Conservation (phyloP, 2,797 vertebrate species). For the Sternotherus odoratus region DNA sequence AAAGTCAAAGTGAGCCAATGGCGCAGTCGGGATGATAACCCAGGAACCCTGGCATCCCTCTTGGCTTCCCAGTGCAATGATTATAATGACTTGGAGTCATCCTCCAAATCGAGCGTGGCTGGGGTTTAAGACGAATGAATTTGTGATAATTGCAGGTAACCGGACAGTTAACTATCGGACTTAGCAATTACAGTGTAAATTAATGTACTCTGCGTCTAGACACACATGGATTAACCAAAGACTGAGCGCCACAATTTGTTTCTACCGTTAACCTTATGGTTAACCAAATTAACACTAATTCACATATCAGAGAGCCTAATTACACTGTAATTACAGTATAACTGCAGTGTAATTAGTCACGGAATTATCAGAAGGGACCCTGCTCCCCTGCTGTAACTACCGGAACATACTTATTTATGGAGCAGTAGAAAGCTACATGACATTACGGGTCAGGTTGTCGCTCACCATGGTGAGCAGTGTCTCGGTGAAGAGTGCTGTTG, state of each 20-base stretch:
- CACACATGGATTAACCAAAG: not conserved
- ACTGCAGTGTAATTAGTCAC: not conserved
- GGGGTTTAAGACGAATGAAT: not conserved
- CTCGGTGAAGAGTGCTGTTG: not conserved
- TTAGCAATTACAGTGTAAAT: constrained; percentile 49
- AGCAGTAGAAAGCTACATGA: not conserved
- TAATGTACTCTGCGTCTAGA: not conserved
- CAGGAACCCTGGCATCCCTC: fast-evolving
- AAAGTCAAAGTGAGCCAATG: not conserved
- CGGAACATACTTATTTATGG: not conserved
- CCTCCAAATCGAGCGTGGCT: not conserved
- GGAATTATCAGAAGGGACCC: not conserved
- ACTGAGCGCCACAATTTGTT: constrained; percentile 62
- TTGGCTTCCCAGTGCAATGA: not conserved
- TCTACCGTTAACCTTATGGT: constrained; percentile 41
- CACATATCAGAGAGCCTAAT: constrained; percentile 60
- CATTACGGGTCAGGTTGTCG: not conserved
- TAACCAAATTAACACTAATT: constrained; percentile 64
- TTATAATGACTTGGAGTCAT: not conserved
- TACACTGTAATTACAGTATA: not conserved
- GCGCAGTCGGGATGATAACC: not conserved
- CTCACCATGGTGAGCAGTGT: not conserved
- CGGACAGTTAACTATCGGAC: constrained; percentile 47
- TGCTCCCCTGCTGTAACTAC: not conserved
- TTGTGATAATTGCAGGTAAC: not conserved